Conservation (phyloP, 1,140 invertebrate species). For the Camponotus floridanus region DNA sequence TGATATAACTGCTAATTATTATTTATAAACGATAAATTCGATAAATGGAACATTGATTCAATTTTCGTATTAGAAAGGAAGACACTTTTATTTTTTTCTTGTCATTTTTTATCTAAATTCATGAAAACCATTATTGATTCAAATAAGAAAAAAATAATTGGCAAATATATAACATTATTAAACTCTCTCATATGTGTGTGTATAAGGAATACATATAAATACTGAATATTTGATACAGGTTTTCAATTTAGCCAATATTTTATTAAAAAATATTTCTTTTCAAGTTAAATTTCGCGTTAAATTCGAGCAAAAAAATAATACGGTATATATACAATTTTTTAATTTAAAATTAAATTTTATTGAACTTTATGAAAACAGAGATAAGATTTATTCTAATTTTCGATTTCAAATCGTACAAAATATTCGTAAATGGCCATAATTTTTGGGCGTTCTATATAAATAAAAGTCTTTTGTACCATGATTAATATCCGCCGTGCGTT, state of each 20-base stretch:
- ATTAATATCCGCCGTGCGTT: not conserved
- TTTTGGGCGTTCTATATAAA: not conserved
- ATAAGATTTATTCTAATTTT: not conserved
- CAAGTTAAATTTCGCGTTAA: not conserved
- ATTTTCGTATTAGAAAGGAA: slow-evolving; percentile 41
- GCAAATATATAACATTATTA: not conserved
- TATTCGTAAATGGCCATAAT: not conserved
- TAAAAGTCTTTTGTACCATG: not conserved
- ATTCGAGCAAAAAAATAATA: not conserved
- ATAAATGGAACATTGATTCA: slow-evolving; percentile 56
- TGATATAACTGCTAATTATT: slow-evolving; percentile 3
- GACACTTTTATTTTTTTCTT: slow-evolving; percentile 35
- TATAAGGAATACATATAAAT: not conserved
- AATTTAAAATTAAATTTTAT: not conserved
- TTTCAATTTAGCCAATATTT: not conserved
- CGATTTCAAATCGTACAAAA: not conserved
- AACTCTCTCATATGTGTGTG: not conserved
- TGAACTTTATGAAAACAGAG: not conserved
- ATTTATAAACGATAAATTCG: slow-evolving; percentile 45
- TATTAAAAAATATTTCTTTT: not conserved
- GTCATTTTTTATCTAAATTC: not conserved
- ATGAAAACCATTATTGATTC: not conserved
- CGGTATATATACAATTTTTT: not conserved
- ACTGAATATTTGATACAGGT: not conserved
- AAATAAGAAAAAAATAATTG: not conserved